Percentiles rank a stretch among this genome's conserved stretches.
Evolutionary conservation across 2,797 vertebrate species (phyloP).

Genomic region (Pipistrellus nathusii): DNA sequence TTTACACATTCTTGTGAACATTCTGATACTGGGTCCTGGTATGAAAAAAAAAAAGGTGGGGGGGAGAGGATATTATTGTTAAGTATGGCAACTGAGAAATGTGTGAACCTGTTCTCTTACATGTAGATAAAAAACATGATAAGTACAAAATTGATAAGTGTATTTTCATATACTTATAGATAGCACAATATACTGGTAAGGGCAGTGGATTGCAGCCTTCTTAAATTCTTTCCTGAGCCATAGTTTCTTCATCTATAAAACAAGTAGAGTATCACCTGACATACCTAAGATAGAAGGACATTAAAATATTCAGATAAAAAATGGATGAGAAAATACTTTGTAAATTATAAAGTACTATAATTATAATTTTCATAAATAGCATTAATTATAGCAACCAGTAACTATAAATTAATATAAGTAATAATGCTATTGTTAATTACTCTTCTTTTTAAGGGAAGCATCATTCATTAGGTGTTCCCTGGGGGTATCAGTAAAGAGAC

Average conservation of each 20-base stretch:
- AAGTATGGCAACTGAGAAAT: not conserved
- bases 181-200: not conserved
- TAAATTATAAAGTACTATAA: slow-evolving; percentile 70
- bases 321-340: slow-evolving; percentile 74
- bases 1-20: not conserved
- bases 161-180: not conserved
- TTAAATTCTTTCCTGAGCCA: not conserved
- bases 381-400: slow-evolving; percentile 77
- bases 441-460: slow-evolving; percentile 70
- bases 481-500: slow-evolving; percentile 50
- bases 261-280: not conserved
- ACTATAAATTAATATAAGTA: slow-evolving; percentile 77
- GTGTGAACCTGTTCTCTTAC: not conserved
- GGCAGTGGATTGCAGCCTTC: not conserved
- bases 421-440: slow-evolving; percentile 78
- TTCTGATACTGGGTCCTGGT: not conserved
- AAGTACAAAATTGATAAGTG: not conserved
- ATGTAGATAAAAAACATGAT: not conserved
- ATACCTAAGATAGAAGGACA: not conserved
- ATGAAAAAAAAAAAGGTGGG: not conserved
- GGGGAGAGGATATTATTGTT: not conserved
- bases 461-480: slow-evolving; percentile 71
- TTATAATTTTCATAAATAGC: slow-evolving; percentile 78
- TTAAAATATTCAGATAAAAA: slow-evolving; percentile 68
- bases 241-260: slow-evolving; percentile 3